Base-by-base conservation (phyloP, 2,113 vertebrate species). In the Ptilorrhoa leucosticta region DNA sequence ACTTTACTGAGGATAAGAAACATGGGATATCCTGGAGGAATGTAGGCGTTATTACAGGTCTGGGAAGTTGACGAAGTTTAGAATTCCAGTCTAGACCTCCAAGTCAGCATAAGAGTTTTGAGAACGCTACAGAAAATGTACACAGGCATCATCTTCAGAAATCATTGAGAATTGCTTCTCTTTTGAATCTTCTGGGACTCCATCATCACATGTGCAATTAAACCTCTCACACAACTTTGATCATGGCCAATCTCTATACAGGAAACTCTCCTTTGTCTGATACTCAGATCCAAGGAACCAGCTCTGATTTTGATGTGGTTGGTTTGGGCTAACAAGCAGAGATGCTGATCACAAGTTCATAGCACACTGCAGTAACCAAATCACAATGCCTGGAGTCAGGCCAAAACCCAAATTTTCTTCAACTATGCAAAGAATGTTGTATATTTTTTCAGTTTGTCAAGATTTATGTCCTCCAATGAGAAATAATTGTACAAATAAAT, bases 401-500 rank as follows among this genome's bases (percentile, higher is more conserved):
- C 58, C 92, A 92, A 87, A 80, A 71, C 27, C 47, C 66, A 86
- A 88, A 86, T 91, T 93, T 56, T 81, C 71, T 61, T 64, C 56
- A 93, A 42, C 63, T 83, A 81, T 65, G 79, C 63, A 68, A 78
- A 88, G 71, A 94, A 95, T 83, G 57, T 40, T 93, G 91, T 88
- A 17, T 92, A 70, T 97, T 95, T 95, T 95, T 89, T 75, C 81
- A 92, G 48, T 89, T 61, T 73, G 35, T 78, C 64, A 76, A 72
- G 86, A 87, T 68, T 87, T 71, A 93, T 27, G 61, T 57, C 39
- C 57, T 81, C 68, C 85, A 80, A 20, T 24, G 51, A 83, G 39
- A 94, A 94, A 79, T 56, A 90, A 76, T 6, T 93, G 42, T 51
- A 80, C 71, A 97, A 96, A 91, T 68, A 94, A 91, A 72, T 57